A percentile compares a stretch with the other conserved stretches of the same genome.
phyloP scores from a whole-genome alignment of 2,113 vertebrate species.

The Pica pica region DNA sequence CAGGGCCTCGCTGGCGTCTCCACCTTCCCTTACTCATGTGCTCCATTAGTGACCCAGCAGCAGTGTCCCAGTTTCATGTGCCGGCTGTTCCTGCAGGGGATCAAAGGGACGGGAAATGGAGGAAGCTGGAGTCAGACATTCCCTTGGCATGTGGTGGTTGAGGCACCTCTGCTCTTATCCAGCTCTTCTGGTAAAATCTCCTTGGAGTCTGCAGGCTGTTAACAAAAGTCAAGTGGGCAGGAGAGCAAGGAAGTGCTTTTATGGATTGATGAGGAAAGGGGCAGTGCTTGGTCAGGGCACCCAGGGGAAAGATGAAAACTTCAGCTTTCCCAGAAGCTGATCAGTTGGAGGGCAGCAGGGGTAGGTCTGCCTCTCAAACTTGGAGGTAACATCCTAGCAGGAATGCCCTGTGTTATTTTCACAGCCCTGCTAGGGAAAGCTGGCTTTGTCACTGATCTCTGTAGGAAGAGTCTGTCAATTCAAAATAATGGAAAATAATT shows the following conservation, averaged over 20 bases:
- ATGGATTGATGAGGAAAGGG: neutral
- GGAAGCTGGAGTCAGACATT: neutral
- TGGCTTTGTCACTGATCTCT: neutral
- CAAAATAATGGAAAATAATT: neutral
- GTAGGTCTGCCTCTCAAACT: neutral
- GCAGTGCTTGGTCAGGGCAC: neutral
- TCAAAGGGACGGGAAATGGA: neutral
- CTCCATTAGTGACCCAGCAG: constrained; percentile 44
- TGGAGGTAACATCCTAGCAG: neutral
- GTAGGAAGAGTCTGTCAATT: neutral
- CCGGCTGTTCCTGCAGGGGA: constrained; percentile 10
- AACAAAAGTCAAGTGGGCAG: neutral
- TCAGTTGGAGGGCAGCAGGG: neutral
- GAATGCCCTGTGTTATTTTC: neutral
- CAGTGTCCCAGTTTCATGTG: constrained; percentile 44
- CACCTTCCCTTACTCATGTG: constrained; percentile 42
- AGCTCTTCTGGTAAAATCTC: neutral
- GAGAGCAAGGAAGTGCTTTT: neutral
- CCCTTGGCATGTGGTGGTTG: neutral
- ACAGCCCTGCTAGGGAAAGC: neutral
- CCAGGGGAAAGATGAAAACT: neutral
- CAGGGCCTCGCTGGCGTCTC: neutral
- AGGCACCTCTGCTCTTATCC: neutral
- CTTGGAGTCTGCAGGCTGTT: neutral
- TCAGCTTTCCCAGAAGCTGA: neutral